These are phyloP conservation scores for Pseudomyrmex sp. DNA, from an alignment of 1,140 invertebrate species.

Conservation along the genomic window DNA sequence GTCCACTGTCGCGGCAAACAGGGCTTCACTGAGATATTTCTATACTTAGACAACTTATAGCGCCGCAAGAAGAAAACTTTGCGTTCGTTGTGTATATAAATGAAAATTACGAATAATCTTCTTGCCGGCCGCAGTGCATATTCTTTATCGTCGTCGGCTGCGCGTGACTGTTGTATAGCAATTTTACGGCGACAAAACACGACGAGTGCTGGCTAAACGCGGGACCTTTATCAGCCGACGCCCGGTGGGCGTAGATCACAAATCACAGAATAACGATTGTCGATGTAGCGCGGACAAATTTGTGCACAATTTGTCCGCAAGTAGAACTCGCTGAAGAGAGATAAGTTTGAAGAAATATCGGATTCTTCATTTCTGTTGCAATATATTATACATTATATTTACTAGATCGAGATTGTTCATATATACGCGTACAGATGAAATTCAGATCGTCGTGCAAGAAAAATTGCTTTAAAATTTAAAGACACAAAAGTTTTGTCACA, in stretches of 20 bases:
- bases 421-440: too few species aligned
- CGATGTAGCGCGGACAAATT: constrained; percentile 14
- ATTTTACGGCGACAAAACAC: constrained; percentile 27
- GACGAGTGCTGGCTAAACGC: not conserved
- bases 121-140: not conserved
- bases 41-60: constrained; percentile 13
- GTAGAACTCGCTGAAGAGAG: not conserved
- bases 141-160: constrained; percentile 31
- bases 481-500: too few species aligned
- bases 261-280: not conserved
- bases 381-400: too few species aligned
- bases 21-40: constrained; percentile 77
- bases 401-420: too few species aligned
- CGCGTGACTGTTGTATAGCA: not conserved
- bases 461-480: too few species aligned
- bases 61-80: not conserved
- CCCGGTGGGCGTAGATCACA: constrained; percentile 63
- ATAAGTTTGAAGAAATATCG: constrained; percentile 19
- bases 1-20: constrained; percentile 62
- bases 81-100: constrained; percentile 42
- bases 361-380: not conserved
- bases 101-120: constrained; percentile 43
- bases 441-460: too few species aligned
- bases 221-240: constrained; percentile 33
- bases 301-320: not conserved